phyloP scores from a whole-genome alignment of 2,113 vertebrate genomes.

The Zosterops lateralis region DNA sequence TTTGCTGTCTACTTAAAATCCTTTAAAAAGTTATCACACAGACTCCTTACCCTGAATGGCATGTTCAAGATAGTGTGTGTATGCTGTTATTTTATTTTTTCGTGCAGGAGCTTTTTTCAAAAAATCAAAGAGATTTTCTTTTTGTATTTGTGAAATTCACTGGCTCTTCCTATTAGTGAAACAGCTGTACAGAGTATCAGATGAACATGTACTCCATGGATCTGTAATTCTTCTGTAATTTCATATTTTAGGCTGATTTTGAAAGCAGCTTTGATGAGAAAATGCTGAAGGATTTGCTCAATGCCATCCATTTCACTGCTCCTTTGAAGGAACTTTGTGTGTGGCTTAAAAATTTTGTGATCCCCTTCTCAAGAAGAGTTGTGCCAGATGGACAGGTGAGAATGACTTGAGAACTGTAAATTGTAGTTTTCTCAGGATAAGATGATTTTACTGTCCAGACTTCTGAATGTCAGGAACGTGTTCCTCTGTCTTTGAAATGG shows the following conservation, averaged over 20 bases:
- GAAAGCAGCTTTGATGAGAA: slow-evolving; percentile 78
- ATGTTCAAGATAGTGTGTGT: neutral
- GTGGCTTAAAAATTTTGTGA: slow-evolving; percentile 88
- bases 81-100: neutral
- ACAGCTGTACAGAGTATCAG: neutral
- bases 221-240: neutral
- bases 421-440: neutral
- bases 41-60: neutral
- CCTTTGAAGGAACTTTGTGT: slow-evolving; percentile 80
- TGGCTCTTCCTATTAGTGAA: neutral
- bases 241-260: slow-evolving; percentile 83
- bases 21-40: neutral
- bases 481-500: neutral
- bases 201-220: neutral
- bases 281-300: slow-evolving; percentile 81
- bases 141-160: neutral
- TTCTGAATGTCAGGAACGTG: neutral
- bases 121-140: neutral
- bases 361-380: slow-evolving; percentile 84
- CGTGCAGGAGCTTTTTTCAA: neutral
- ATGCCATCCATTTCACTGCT: slow-evolving; percentile 77
- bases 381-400: slow-evolving; percentile 87
- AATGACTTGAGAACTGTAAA: neutral
- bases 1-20: neutral
- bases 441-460: neutral